phyloP scores from a whole-genome alignment of 2,888 invertebrate genomes.

The Eupithecia vulgata region DNA sequence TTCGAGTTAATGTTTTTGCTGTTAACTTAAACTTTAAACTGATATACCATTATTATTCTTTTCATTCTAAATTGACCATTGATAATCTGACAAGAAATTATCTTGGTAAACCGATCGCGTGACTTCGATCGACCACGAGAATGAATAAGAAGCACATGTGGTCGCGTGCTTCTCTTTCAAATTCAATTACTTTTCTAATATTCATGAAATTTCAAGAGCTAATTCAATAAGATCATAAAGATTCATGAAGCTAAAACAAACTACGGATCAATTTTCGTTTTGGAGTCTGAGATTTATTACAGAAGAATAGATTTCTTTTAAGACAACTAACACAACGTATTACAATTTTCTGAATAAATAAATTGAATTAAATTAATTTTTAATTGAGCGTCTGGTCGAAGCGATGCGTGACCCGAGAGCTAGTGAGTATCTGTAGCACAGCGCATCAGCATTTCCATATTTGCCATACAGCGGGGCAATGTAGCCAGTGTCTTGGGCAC shows the following conservation, averaged over 20 bases:
- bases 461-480: no score
- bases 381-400: no score
- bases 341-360: no score
- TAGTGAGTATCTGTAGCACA: no score
- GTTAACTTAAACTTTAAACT: not conserved
- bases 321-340: no score
- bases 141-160: not conserved
- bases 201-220: not conserved
- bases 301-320: no score
- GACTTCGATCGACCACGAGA: not conserved
- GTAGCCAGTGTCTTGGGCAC: no score
- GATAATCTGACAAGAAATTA: not conserved
- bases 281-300: no score
- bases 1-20: not conserved
- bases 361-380: no score
- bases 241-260: not conserved
- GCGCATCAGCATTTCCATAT: no score
- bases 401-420: no score
- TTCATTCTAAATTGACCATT: not conserved
- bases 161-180: not conserved
- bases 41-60: not conserved
- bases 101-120: not conserved
- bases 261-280: no score
- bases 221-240: not conserved
- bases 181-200: not conserved